Percentiles rank a stretch among this genome's conserved stretches.
Conservation (phyloP, 2,888 invertebrate species). For the Nomada lathburiana region DNA sequence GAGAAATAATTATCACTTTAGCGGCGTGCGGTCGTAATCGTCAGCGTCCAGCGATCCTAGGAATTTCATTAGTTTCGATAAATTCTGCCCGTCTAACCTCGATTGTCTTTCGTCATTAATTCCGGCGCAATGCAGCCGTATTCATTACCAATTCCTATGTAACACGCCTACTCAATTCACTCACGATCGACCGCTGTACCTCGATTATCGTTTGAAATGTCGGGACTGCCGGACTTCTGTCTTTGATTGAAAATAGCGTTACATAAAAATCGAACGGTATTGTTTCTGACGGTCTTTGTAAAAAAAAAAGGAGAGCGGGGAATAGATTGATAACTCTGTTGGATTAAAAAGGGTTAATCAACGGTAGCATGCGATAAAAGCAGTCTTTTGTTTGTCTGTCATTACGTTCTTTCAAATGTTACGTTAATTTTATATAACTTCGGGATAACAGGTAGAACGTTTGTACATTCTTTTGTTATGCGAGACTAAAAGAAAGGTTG, state of each 20-base stretch:
- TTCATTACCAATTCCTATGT: constrained; percentile 63
- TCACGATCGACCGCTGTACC: constrained; percentile 34
- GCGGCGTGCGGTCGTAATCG: constrained; percentile 56
- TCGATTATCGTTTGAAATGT: constrained; percentile 35
- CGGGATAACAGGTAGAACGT: too few species aligned
- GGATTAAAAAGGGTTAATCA: too few species aligned
- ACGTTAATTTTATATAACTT: too few species aligned
- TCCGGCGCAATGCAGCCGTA: constrained; percentile 58
- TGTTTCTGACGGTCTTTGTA: too few species aligned
- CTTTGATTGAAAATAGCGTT: not conserved
- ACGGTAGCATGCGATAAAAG: too few species aligned
- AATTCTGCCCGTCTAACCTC: constrained; percentile 58
- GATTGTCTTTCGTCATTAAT: constrained; percentile 65
- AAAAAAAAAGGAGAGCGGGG: too few species aligned
- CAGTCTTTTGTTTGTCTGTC: too few species aligned
- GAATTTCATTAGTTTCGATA: constrained; percentile 73
- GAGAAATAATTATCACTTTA: constrained; percentile 67
- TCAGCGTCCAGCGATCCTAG: constrained; percentile 46
- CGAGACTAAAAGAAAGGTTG: too few species aligned
- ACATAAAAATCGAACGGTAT: too few species aligned
- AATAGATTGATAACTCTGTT: too few species aligned
- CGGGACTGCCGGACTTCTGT: not conserved
- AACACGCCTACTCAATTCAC: constrained; percentile 49
- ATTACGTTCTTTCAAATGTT: too few species aligned
- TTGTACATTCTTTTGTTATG: too few species aligned